A percentile compares a stretch with the other conserved stretches of the same genome.
phyloP scores from a whole-genome alignment of 2,797 vertebrate species.

The Acrossocheilus fasciatus region DNA sequence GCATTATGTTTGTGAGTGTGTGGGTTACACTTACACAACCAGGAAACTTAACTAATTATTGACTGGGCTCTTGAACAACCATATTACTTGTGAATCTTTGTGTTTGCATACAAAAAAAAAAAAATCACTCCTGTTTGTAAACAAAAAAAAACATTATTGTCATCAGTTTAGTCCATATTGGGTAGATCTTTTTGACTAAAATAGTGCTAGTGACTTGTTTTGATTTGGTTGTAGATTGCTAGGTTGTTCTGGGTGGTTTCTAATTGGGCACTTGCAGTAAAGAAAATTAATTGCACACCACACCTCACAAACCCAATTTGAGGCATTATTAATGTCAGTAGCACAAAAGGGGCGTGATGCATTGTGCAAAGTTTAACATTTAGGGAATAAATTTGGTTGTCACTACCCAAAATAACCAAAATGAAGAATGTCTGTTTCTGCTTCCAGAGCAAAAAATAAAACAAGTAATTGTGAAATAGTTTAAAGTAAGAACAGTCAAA shows the following conservation, averaged over 20 bases:
- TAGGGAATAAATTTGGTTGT: not conserved
- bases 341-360: not conserved
- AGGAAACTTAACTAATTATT: not conserved
- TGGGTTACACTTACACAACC: not conserved
- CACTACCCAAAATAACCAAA: not conserved
- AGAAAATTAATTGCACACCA: not conserved
- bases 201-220: not conserved
- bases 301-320: not conserved
- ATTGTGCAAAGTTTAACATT: not conserved
- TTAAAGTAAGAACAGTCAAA: not conserved
- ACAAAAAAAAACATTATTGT: not conserved
- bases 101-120: not conserved
- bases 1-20: slow-evolving; percentile 22
- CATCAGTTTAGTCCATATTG: not conserved
- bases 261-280: not conserved
- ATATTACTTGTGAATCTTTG: not conserved
- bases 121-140: not conserved
- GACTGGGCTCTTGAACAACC: not conserved
- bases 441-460: not conserved
- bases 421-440: not conserved
- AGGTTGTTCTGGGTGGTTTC: not conserved
- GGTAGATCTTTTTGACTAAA: not conserved
- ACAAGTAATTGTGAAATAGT: not conserved
- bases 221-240: not conserved
- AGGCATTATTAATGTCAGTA: not conserved